Conservation (phyloP, 2,888 invertebrate genomes). For the Tenthredo distinguenda region DNA sequence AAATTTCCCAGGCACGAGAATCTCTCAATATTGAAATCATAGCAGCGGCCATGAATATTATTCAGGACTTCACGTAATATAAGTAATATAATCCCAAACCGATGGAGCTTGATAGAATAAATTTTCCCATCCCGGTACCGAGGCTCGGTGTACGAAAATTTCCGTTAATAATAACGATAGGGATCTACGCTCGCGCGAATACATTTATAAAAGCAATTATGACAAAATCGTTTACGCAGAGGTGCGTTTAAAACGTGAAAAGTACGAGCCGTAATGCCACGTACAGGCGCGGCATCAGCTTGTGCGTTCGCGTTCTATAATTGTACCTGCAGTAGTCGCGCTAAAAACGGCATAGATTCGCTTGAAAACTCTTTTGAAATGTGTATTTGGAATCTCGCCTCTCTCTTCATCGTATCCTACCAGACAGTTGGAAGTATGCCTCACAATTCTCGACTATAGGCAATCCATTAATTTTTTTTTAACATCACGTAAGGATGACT, state of each 20-base stretch:
- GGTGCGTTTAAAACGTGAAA: slow-evolving; percentile 7
- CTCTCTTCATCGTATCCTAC: not conserved
- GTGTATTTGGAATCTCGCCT: not conserved
- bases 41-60: slow-evolving; percentile 75
- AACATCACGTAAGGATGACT: not conserved
- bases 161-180: slow-evolving; percentile 23
- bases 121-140: slow-evolving; percentile 60
- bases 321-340: not conserved
- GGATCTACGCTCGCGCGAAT: not conserved
- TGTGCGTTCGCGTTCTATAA: slow-evolving; percentile 13
- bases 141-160: slow-evolving; percentile 25
- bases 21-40: slow-evolving; percentile 72
- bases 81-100: slow-evolving; percentile 76
- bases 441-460: not conserved
- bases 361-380: not conserved
- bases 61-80: slow-evolving; percentile 74
- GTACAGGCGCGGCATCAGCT: not conserved
- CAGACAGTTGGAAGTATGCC: not conserved
- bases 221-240: slow-evolving; percentile 2
- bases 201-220: slow-evolving; percentile 22
- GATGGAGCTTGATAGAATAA: slow-evolving; percentile 73
- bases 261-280: not conserved
- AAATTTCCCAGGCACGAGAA: slow-evolving; percentile 55
- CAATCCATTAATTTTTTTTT: slow-evolving; percentile 18
- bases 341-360: slow-evolving; percentile 1